These are phyloP conservation scores for Brachyptera putata DNA, from an alignment of 2,888 invertebrate genomes.

Conservation along the genomic window DNA sequence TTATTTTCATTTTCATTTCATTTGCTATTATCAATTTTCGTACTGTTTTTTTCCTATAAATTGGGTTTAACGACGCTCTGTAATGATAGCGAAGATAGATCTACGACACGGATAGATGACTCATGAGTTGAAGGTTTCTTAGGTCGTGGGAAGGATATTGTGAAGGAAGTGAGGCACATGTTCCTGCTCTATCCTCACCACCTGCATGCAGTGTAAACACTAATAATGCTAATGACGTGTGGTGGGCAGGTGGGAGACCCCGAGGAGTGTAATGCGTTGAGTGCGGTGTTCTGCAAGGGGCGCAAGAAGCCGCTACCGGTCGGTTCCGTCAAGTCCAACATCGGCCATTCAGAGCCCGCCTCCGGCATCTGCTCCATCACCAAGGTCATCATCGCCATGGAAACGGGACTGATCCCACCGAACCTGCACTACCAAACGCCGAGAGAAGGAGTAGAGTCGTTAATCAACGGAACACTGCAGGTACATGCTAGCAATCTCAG, in stretches of 20 bases:
- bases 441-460: conserved; percentile 40
- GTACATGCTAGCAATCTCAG: conserved; percentile 28
- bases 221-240: too few species aligned
- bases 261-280: conserved; percentile 59
- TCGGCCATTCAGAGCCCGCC: conserved; percentile 88
- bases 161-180: too few species aligned
- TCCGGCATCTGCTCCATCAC: conserved; percentile 63
- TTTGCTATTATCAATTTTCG: too few species aligned
- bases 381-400: conserved; percentile 54
- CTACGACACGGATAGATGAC: too few species aligned
- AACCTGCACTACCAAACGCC: conserved; percentile 53
- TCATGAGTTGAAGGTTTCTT: too few species aligned
- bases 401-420: conserved; percentile 50
- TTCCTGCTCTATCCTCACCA: too few species aligned
- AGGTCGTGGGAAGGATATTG: too few species aligned
- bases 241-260: conserved; percentile 53
- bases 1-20: too few species aligned
- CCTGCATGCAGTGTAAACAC: too few species aligned
- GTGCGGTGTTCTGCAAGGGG: conserved; percentile 53
- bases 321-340: conserved; percentile 90
- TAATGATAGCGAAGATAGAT: too few species aligned
- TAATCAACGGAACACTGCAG: conserved; percentile 45
- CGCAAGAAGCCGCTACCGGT: conserved; percentile 56
- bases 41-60: too few species aligned
- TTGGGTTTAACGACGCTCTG: too few species aligned